Evolutionary conservation across 1,140 invertebrate genomes (phyloP).

Genomic region (Ips typographus): DNA sequence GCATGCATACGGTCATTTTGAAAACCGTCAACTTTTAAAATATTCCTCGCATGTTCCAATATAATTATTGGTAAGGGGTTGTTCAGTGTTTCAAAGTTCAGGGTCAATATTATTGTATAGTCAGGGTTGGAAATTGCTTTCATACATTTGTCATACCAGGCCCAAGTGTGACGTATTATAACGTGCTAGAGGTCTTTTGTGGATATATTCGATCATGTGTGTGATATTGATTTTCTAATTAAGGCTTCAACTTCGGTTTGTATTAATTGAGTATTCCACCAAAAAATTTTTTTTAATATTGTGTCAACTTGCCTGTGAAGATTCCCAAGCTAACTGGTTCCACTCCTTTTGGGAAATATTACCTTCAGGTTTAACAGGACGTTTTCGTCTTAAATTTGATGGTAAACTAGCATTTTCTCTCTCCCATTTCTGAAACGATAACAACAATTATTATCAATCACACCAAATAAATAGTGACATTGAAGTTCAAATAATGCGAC

Average conservation of each 20-base stretch:
- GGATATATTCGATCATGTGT: background rate
- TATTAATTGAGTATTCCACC: too few species aligned
- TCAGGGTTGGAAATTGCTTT: background rate
- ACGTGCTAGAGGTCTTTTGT: conserved; percentile 3
- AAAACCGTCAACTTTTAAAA: background rate
- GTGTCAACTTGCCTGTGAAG: conserved; percentile 54
- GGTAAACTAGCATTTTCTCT: conserved; percentile 67
- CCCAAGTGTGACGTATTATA: background rate
- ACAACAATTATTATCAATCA: too few species aligned
- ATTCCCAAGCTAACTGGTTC: conserved; percentile 60
- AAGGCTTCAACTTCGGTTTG: too few species aligned
- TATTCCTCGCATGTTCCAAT: conserved; percentile 13
- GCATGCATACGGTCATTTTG: too few species aligned
- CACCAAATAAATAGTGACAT: too few species aligned
- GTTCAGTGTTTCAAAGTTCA: conserved; percentile 25
- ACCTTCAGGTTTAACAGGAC: conserved; percentile 60
- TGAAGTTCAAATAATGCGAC: too few species aligned
- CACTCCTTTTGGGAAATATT: conserved; percentile 55
- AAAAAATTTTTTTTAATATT: background rate
- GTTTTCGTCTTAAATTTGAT: conserved; percentile 56
- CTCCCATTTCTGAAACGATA: conserved; percentile 64
- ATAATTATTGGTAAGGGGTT: conserved; percentile 11
- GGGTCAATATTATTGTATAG: conserved; percentile 12
- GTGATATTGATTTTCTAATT: conserved; percentile 9
- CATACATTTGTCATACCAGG: too few species aligned